Evolutionary conservation across 2,797 vertebrate genomes (phyloP), one percentile per base, ranked within the genome.

Genomic region (Arrhamphus sclerolepis): DNA sequence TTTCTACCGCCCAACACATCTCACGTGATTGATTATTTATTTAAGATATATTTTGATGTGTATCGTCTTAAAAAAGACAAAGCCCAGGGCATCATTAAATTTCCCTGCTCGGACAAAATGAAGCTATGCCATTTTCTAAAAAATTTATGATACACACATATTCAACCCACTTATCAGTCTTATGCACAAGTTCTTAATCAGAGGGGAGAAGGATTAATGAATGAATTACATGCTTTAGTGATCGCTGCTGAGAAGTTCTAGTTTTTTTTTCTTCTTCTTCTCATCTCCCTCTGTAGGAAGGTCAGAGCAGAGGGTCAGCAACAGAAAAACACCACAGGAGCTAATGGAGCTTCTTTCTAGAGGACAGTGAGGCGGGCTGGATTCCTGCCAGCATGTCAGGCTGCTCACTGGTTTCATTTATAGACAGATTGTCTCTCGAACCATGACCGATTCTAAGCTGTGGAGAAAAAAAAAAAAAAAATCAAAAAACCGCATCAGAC

Each of bases 201-300:
- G 56, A 68, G 52, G 62, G 59, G 47, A 66, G 66, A 56, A 63
- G 77, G 70, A 85, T 86, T 86, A 83, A 84, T 86, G 77, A 80
- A 79, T 81, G 79, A 86, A 88, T 88, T 77, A 83, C 74, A 85
- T 80, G 82, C 79, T 84, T 81, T 82, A 66, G 21, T 81, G 76
- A 78, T 72, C 77, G 83, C 80, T 81, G 78, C 82, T 76, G 82
- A 75, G 78, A 66, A 69, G 66, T 66, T 66, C 20, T n/a, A n/a
- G 44, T 62, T 66, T 61, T 77, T 59, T 49, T 46, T 55, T 29
- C 14, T 38, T 14, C 13, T 47, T 41, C 46, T 29, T 29, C 55
- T 67, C 34, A 17, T 49, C 42, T 64, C 26, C 49, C 72, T 61
- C 74, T 6, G 49, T 58, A 62, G 80, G 80, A 85, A 87, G 81